Percentiles rank a stretch among this genome's conserved stretches.
Evolutionary conservation across 2,888 invertebrate genomes (phyloP).

Genomic region (Sturmia bella): DNA sequence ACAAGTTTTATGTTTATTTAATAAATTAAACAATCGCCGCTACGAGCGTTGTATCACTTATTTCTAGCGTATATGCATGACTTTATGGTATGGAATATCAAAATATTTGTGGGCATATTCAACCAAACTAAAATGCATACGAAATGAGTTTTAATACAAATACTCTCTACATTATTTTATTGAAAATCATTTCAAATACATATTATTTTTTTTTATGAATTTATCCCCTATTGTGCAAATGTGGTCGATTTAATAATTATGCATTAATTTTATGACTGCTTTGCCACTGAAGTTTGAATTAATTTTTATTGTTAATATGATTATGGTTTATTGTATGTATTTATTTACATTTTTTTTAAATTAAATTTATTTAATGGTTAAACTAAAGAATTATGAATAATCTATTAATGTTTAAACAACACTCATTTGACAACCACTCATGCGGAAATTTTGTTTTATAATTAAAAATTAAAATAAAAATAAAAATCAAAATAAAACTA

Average conservation of each 20-base stretch:
- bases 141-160: too few species aligned
- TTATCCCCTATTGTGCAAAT: too few species aligned
- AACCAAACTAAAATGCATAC: too few species aligned
- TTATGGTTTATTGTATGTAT: slow-evolving; percentile 61
- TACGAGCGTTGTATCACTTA: too few species aligned
- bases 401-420: slow-evolving; percentile 4
- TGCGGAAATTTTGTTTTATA: slow-evolving; percentile 44
- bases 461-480: slow-evolving; percentile 31
- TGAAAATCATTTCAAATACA: too few species aligned
- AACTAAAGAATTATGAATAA: slow-evolving; percentile 45
- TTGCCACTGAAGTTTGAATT: slow-evolving; percentile 33
- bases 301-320: slow-evolving; percentile 60
- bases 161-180: too few species aligned
- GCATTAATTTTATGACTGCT: slow-evolving; percentile 25
- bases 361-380: background rate
- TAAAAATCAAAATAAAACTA: slow-evolving; percentile 6
- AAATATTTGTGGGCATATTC: too few species aligned
- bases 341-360: slow-evolving; percentile 14
- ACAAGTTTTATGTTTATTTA: slow-evolving; percentile 61
- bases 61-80: too few species aligned
- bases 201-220: too few species aligned
- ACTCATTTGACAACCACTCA: slow-evolving; percentile 10
- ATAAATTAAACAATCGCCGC: background rate
- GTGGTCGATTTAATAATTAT: slow-evolving; percentile 11
- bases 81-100: too few species aligned